phyloP scores from a whole-genome alignment of 2,797 vertebrate species.

The Tenualosa thibaudeaui region DNA sequence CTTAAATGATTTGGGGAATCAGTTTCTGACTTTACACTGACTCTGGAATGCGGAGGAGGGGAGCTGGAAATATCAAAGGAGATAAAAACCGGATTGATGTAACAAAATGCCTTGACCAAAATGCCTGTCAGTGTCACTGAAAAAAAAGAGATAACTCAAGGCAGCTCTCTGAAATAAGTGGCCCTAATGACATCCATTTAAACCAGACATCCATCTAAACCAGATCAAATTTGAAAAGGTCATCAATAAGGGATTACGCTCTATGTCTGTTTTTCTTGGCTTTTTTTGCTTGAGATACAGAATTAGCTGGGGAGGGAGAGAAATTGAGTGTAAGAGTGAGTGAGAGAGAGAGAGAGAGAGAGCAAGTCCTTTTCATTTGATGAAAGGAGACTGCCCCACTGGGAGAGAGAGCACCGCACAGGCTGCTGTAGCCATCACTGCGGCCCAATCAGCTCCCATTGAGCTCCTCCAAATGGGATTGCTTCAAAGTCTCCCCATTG shows the following conservation, averaged over 20 bases:
- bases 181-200: not conserved
- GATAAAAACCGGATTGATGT: not conserved
- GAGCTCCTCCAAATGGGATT: constrained; percentile 35
- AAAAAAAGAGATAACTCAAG: not conserved
- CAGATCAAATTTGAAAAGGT: constrained; percentile 22
- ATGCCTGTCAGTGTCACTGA: not conserved
- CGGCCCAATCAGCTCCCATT: constrained; percentile 35
- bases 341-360: not conserved
- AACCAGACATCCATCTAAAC: not conserved
- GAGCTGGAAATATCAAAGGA: not conserved
- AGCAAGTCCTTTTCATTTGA: constrained; percentile 33
- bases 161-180: not conserved
- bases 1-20: not conserved
- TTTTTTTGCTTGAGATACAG: not conserved
- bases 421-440: constrained; percentile 16
- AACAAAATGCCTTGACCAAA: not conserved
- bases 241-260: constrained; percentile 15
- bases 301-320: constrained; percentile 29
- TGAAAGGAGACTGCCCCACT: constrained; percentile 43
- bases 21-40: not conserved
- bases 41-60: not conserved
- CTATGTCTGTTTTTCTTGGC: not conserved
- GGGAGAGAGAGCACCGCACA: constrained; percentile 40
- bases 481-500: constrained; percentile 28
- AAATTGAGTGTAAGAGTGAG: not conserved